Base-by-base conservation (phyloP, 2,888 invertebrate species). In the Nymphalis urticae region DNA sequence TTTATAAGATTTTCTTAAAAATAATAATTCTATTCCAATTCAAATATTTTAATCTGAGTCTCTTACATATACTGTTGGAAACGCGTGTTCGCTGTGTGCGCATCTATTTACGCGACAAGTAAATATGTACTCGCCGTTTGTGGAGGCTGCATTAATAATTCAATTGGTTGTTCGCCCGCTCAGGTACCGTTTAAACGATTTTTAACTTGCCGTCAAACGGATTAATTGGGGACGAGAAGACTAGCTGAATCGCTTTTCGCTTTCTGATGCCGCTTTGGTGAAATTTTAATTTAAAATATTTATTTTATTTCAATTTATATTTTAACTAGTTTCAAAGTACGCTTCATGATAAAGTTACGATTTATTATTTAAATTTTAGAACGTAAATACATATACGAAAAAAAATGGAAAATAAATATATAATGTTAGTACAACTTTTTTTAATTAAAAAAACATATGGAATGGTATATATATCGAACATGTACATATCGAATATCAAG, bases 131-230 rank as follows among this genome's bases (percentile, higher is more conserved):
- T 84, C 85, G 87, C 85, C 88, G 90, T 90, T 90, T 90, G 90
- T 86, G 90, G 91, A 91, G 92, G 89, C 89, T 90, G 90, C 90
- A 92, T 92, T 92, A 92, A 92, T 92, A 92, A 92, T 92, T 92
- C 92, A 92, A 92, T 92, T 89, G 90, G 89, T 85, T 81, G 85
- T 79, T 79, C 85, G 86, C 83, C 84, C 78, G 76, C 85, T 86
- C 89, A 86, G 88, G 89, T 90, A 87, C 85, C 88, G 85, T 87
- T 88, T 90, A 91, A 92, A 90, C 89, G 92, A 89, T 91, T 92
- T 92, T 92, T 92, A 92, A 92, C 90, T 88, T 82, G 82, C 85
- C 85, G 80, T 83, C 88, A 86, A 88, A 89, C 86, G 85, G 89
- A 92, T 91, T 92, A 90, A 90, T 89, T 85, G 87, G 83, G 81